A percentile compares a stretch with the other conserved stretches of the same genome.
phyloP scores from a whole-genome alignment of 2,888 invertebrate species.

The Drosophila maculinotata region DNA sequence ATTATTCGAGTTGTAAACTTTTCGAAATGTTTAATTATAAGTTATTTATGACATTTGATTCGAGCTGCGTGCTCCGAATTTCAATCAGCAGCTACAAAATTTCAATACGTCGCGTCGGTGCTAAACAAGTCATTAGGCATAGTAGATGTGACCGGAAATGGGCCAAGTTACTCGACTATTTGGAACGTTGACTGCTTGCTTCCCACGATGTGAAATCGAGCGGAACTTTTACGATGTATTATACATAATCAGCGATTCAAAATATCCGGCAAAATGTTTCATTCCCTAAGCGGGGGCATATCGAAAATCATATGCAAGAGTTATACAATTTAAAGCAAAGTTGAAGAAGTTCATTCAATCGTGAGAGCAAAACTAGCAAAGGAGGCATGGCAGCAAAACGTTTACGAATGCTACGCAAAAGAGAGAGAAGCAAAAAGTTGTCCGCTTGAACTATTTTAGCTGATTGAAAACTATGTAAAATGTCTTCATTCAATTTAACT shows the following conservation, averaged over 20 bases:
- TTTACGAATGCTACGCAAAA: neutral
- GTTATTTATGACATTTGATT: constrained; percentile 74
- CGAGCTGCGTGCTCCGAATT: constrained; percentile 59
- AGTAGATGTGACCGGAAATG: constrained; percentile 55
- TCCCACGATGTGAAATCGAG: constrained; percentile 50
- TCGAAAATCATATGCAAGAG: too few relatives aligned
- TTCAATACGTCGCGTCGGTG: constrained; percentile 10
- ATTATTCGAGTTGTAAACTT: constrained; percentile 72
- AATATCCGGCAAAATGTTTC: constrained; percentile 1
- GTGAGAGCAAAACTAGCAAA: too few relatives aligned
- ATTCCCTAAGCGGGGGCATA: neutral
- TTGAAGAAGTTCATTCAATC: too few relatives aligned
- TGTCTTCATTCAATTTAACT: constrained; percentile 11
- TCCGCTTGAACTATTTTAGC: too few relatives aligned
- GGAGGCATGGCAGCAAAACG: too few relatives aligned
- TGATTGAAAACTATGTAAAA: too few relatives aligned
- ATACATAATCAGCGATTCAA: constrained; percentile 8
- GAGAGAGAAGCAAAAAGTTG: too few relatives aligned
- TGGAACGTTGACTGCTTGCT: constrained; percentile 1
- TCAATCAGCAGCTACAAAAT: constrained; percentile 27
- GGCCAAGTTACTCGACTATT: constrained; percentile 24
- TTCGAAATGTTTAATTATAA: constrained; percentile 67
- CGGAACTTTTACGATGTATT: constrained; percentile 27
- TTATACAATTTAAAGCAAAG: neutral
- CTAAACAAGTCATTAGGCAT: constrained; percentile 57